These are phyloP conservation scores for Acipenser oxyrinchus DNA, from an alignment of 2,797 vertebrate genomes.

Conservation along the genomic window DNA sequence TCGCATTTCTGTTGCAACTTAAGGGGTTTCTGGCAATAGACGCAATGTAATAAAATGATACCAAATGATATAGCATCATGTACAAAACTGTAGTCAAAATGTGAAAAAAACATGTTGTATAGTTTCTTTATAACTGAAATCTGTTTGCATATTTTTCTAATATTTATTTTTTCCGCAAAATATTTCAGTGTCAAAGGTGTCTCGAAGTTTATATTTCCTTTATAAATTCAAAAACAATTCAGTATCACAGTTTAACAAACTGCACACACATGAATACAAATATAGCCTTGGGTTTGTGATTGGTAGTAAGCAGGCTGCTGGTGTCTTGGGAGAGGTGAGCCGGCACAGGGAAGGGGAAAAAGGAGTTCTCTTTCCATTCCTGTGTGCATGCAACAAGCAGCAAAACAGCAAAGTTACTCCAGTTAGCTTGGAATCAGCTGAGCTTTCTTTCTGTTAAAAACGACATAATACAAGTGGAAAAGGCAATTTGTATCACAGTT, in stretches of 20 bases:
- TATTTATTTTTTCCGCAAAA: conserved; percentile 3
- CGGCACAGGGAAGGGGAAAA: conserved; percentile 72
- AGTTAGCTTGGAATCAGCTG: conserved; percentile 74
- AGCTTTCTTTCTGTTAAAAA: conserved; percentile 67
- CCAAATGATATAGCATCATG: too few species aligned
- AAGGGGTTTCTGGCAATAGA: too few species aligned
- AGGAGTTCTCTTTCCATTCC: conserved; percentile 78
- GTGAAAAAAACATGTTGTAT: neutral
- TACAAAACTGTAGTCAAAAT: too few species aligned
- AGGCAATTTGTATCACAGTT: conserved; percentile 58
- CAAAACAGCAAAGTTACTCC: conserved; percentile 78
- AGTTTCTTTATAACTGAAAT: neutral
- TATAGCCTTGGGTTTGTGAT: conserved; percentile 47
- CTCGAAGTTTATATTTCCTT: conserved; percentile 1
- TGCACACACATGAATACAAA: conserved; percentile 35
- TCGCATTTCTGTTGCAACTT: too few species aligned
- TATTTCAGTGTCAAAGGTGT: neutral
- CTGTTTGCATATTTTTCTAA: conserved; percentile 4
- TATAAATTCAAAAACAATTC: conserved; percentile 7
- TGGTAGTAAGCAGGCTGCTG: conserved; percentile 77
- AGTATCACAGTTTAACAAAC: conserved; percentile 24
- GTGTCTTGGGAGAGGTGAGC: conserved; percentile 77
- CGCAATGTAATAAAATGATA: too few species aligned
- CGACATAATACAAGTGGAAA: conserved; percentile 65
- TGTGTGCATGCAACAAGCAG: conserved; percentile 93